Conservation (phyloP, 2,888 invertebrate genomes). For the Hypselothyrea guttata region DNA sequence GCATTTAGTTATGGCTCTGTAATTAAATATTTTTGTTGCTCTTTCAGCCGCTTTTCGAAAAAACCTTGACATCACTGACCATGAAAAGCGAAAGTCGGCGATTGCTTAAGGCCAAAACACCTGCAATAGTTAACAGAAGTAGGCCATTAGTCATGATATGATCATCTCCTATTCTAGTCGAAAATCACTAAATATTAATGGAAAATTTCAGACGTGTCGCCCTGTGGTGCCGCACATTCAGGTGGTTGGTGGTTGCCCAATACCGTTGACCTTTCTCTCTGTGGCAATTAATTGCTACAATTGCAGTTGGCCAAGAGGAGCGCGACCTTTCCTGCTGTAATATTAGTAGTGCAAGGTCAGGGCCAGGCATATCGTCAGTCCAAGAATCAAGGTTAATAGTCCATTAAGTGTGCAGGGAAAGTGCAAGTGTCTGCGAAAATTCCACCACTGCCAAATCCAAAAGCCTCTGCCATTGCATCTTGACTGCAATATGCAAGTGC, state of each 20-base stretch:
- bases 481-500: constrained; percentile 32
- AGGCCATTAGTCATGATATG: constrained; percentile 14
- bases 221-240: constrained; percentile 29
- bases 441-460: constrained; percentile 44
- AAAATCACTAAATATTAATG: neutral
- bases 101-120: constrained; percentile 23
- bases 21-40: neutral
- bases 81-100: constrained; percentile 42
- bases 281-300: constrained; percentile 62
- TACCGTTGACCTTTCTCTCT: constrained; percentile 10
- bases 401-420: constrained; percentile 71
- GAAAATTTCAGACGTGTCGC: constrained; percentile 15
- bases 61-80: constrained; percentile 6
- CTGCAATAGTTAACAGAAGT: constrained; percentile 15
- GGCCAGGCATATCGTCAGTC: constrained; percentile 12
- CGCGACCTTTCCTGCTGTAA: constrained; percentile 23
- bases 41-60: no score
- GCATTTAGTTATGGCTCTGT: no score
- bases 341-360: constrained; percentile 56
- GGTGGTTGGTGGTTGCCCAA: constrained; percentile 48
- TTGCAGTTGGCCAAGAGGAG: constrained; percentile 31
- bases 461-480: constrained; percentile 50
- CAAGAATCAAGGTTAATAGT: constrained; percentile 75
- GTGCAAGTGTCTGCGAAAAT: constrained; percentile 74
- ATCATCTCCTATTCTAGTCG: constrained; percentile 2